phyloP scores from a whole-genome alignment of 2,113 vertebrate species.

The Hoplias malabaricus region DNA sequence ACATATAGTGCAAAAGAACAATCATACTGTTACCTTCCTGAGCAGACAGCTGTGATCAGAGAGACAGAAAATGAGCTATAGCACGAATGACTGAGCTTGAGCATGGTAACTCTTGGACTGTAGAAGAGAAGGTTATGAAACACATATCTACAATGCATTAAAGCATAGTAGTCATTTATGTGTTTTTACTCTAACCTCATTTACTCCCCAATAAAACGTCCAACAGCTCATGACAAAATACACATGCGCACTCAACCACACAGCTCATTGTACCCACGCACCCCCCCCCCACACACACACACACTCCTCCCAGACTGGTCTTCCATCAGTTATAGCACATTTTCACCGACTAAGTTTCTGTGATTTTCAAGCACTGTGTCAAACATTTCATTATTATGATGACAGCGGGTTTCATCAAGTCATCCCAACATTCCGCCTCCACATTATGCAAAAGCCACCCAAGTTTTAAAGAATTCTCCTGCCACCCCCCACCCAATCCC shows the following conservation, averaged over 20 bases:
- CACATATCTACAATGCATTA: constrained; percentile 17
- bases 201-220: constrained; percentile 4
- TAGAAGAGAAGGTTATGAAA: constrained; percentile 5
- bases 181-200: not conserved
- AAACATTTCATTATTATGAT: constrained; percentile 39
- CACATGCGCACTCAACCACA: not conserved
- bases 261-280: not conserved
- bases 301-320: not conserved
- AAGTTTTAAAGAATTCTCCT: constrained; percentile 37
- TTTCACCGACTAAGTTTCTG: constrained; percentile 29
- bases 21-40: not conserved
- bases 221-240: constrained; percentile 14
- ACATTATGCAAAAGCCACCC: constrained; percentile 37
- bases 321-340: constrained; percentile 40
- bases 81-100: not conserved
- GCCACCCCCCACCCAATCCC: too few relatives aligned
- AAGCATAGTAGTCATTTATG: not conserved
- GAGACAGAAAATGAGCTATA: not conserved
- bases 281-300: constrained; percentile 21
- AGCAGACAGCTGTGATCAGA: not conserved
- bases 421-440: constrained; percentile 10
- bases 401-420: constrained; percentile 37
- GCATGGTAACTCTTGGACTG: not conserved
- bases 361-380: constrained; percentile 29
- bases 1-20: not conserved